Conservation (phyloP, 2,888 invertebrate genomes). For the Helobdella robusta region DNA sequence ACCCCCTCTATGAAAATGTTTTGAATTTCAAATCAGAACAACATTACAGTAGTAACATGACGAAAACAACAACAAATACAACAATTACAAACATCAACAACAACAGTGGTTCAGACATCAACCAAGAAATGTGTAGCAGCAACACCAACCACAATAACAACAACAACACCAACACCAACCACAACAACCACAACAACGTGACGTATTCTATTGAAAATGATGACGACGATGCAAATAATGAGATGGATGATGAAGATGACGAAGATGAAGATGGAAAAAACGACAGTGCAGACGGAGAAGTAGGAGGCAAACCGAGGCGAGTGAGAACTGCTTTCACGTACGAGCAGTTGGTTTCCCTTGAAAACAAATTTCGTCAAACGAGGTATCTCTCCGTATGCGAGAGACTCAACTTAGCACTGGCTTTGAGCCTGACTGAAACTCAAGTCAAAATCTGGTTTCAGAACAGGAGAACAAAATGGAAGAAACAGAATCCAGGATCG, state of each 20-base stretch:
- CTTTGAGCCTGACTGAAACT: conserved; percentile 88
- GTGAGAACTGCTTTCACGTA: conserved; percentile 97
- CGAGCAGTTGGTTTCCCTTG: conserved; percentile 86
- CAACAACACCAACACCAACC: too few species aligned
- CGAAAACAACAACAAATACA: too few species aligned
- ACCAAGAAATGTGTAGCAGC: too few species aligned
- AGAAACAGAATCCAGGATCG: conserved; percentile 97
- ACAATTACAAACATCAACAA: too few species aligned
- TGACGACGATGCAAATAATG: conserved; percentile 2
- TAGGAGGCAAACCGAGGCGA: conserved; percentile 5
- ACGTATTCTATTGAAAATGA: not conserved
- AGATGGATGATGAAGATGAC: conserved; percentile 12
- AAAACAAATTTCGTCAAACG: conserved; percentile 91
- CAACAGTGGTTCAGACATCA: too few species aligned
- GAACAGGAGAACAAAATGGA: conserved; percentile 89
- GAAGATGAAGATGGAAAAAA: not conserved
- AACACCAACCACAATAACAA: too few species aligned
- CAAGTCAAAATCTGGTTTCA: conserved; percentile 60
- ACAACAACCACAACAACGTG: conserved; percentile 6
- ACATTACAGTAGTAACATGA: too few species aligned
- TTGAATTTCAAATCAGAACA: too few species aligned
- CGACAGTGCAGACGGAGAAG: conserved; percentile 6
- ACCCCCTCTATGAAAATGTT: too few species aligned
- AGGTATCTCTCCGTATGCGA: conserved; percentile 95
- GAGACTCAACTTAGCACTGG: conserved; percentile 83